Conservation (phyloP, 2,113 vertebrate genomes). For the Stomatorhinus ivindoensis region DNA sequence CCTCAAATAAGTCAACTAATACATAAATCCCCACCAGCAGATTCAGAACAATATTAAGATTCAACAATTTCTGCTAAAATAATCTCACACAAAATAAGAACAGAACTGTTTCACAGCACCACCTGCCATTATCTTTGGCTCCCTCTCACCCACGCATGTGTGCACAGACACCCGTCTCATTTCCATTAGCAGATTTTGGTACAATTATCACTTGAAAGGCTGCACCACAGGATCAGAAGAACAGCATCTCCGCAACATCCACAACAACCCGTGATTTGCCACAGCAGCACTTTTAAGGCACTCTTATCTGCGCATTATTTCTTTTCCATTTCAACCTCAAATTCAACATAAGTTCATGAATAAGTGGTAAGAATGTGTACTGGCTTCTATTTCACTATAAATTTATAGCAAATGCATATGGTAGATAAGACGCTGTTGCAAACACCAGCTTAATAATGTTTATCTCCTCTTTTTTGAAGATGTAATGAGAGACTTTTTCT, state of each 20-base stretch:
- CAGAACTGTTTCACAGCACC: neutral
- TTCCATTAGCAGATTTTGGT: neutral
- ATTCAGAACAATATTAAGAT: neutral
- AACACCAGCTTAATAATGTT: slow-evolving; percentile 54
- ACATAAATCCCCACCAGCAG: neutral
- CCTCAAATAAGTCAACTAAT: neutral
- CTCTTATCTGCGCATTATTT: slow-evolving; percentile 3
- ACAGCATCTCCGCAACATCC: neutral
- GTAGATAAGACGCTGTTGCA: slow-evolving; percentile 56
- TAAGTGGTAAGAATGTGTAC: slow-evolving; percentile 51
- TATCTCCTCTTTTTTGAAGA: slow-evolving; percentile 44
- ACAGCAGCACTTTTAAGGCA: neutral
- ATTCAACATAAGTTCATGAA: slow-evolving; percentile 48
- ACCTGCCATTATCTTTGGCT: neutral
- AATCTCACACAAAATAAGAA: neutral
- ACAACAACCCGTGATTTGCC: neutral
- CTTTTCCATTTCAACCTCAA: slow-evolving; percentile 36
- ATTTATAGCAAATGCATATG: slow-evolving; percentile 61
- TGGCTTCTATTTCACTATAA: slow-evolving; percentile 50
- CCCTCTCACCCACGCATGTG: neutral
- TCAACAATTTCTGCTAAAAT: neutral
- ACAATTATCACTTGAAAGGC: slow-evolving; percentile 11
- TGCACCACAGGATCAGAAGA: neutral
- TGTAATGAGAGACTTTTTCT: slow-evolving; percentile 47
- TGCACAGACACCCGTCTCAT: neutral